Evolutionary conservation across 1,140 invertebrate genomes (phyloP).

Genomic region (Oryzaephilus surinamensis): DNA sequence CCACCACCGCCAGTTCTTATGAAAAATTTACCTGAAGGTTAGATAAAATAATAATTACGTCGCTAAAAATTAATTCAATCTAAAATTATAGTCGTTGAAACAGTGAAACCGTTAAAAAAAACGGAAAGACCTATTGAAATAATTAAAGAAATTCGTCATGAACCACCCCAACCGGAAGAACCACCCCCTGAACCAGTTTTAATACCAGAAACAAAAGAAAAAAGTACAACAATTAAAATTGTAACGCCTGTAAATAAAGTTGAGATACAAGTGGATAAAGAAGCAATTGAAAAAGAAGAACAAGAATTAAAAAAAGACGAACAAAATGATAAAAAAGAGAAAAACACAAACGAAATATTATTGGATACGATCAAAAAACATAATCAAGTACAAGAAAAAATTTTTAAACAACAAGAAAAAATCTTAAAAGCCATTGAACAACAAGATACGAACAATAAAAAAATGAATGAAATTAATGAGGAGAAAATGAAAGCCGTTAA

Average conservation of each 20-base stretch:
- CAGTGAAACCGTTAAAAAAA: constrained; percentile 1
- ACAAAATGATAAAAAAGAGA: constrained; percentile 33
- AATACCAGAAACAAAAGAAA: constrained; percentile 4
- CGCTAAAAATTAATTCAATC: too few relatives aligned
- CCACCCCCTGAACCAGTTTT: constrained; percentile 15
- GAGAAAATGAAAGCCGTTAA: constrained; percentile 24
- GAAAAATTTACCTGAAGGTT: too few relatives aligned
- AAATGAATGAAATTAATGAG: constrained; percentile 20
- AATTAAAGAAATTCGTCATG: constrained; percentile 35
- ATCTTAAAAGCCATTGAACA: constrained; percentile 24
- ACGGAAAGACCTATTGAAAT: constrained; percentile 2
- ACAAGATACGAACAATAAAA: constrained; percentile 17
- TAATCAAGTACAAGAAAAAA: constrained; percentile 41
- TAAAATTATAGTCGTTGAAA: background rate
- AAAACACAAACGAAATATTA: constrained; percentile 37
- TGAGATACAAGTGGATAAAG: constrained; percentile 5
- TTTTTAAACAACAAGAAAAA: constrained; percentile 41
- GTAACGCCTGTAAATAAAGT: background rate
- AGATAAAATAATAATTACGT: too few relatives aligned
- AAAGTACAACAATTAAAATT: background rate
- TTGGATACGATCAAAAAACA: constrained; percentile 45
- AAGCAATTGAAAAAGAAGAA: constrained; percentile 44
- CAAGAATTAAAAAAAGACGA: constrained; percentile 37
- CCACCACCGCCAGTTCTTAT: background rate
- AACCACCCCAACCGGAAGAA: constrained; percentile 44